Conservation (phyloP, 2,797 vertebrate species). For the Delichon dasypus region DNA sequence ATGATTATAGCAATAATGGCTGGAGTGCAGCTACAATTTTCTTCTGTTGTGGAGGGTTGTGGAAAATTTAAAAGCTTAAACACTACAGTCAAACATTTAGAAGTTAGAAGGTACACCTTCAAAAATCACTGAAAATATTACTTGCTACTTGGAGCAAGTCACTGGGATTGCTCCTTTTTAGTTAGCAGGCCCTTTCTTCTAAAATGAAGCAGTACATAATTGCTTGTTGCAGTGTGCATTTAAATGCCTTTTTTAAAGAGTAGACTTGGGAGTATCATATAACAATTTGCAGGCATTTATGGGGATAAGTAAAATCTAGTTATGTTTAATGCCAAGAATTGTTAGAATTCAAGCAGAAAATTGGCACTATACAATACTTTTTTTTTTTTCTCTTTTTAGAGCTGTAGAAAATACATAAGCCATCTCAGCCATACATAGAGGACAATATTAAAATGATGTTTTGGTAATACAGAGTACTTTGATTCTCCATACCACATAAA, state of each 20-base stretch:
- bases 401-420: conserved; percentile 12
- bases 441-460: background rate
- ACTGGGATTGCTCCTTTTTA: background rate
- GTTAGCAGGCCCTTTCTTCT: background rate
- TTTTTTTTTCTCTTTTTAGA: conserved; percentile 31
- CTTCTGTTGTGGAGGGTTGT: background rate
- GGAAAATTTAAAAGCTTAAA: background rate
- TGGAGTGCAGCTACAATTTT: background rate
- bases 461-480: background rate
- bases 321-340: background rate
- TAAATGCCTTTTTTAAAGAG: background rate
- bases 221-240: background rate
- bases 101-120: background rate
- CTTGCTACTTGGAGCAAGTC: background rate
- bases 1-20: background rate
- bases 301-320: background rate
- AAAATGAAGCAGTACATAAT: background rate
- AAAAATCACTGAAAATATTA: background rate
- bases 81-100: background rate
- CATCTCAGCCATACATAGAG: background rate
- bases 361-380: conserved; percentile 11
- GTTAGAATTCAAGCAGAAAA: conserved; percentile 36
- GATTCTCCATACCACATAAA: background rate
- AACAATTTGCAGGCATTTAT: background rate
- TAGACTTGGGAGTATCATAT: background rate